These are phyloP conservation scores for Lottia scabra DNA, from an alignment of 2,888 invertebrate genomes.

Conservation along the genomic window DNA sequence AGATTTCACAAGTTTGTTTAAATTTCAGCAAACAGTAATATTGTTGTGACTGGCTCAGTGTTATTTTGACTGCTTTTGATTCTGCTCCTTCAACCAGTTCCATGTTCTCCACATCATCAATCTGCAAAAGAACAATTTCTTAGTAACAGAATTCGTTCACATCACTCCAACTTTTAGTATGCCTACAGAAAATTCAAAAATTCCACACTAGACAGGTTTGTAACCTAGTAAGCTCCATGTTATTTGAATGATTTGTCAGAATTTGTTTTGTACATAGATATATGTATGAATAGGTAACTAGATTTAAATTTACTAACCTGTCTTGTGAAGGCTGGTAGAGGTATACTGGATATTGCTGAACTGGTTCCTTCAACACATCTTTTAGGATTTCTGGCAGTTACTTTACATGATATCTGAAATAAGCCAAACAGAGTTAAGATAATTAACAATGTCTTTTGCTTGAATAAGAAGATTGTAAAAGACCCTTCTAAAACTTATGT, in stretches of 20 bases:
- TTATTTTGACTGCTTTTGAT: slow-evolving; percentile 19
- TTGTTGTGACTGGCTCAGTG: slow-evolving; percentile 18
- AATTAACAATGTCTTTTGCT: no score
- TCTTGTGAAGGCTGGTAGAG: slow-evolving; percentile 11
- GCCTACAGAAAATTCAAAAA: no score
- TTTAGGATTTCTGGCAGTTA: slow-evolving; percentile 29
- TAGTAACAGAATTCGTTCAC: not conserved
- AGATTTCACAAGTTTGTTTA: slow-evolving; percentile 27
- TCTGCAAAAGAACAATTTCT: slow-evolving; percentile 10
- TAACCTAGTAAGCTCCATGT: no score
- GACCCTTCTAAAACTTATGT: no score
- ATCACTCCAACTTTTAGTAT: no score
- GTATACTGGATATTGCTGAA: slow-evolving; percentile 20
- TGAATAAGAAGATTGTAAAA: no score
- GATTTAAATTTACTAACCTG: slow-evolving; percentile 19
- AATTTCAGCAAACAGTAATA: slow-evolving; percentile 38
- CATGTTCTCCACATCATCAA: slow-evolving; percentile 21
- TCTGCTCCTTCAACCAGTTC: slow-evolving; percentile 31
- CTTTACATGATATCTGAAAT: slow-evolving; percentile 34
- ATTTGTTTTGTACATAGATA: no score
- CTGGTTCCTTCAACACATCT: slow-evolving; percentile 36
- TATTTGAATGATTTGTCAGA: no score
- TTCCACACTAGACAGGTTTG: no score
- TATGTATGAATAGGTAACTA: no score
- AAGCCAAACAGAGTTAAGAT: no score